These are phyloP conservation scores for Eunapius fragilis DNA, from an alignment of 37 sponge, comb jelly and placozoan genomes.

Conservation along the genomic window DNA sequence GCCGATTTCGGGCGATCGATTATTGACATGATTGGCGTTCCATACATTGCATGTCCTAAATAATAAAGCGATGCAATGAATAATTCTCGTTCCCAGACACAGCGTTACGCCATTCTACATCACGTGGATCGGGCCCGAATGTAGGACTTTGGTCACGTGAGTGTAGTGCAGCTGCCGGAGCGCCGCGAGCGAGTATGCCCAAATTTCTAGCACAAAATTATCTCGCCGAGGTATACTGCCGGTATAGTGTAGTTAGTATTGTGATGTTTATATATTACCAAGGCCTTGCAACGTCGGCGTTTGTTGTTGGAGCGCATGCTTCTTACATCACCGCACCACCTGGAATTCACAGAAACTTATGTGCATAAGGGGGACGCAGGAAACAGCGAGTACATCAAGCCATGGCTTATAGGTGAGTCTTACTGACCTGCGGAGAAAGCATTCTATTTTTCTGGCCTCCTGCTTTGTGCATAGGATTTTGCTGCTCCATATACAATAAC, in stretches of 20 bases:
- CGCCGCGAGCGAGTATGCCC: slow-evolving; percentile 28
- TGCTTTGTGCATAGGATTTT: background rate
- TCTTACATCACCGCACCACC: slow-evolving; percentile 58
- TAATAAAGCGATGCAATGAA: no score
- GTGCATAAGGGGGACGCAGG: slow-evolving; percentile 56
- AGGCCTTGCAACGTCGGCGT: slow-evolving; percentile 62
- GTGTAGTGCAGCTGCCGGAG: no score
- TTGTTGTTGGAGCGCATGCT: slow-evolving; percentile 47
- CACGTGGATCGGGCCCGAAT: no score
- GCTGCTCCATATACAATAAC: background rate
- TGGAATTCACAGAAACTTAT: slow-evolving; percentile 64
- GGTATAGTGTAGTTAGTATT: background rate
- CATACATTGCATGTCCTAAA: no score
- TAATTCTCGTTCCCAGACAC: no score
- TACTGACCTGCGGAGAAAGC: no score
- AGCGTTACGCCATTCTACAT: no score
- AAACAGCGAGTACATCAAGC: background rate
- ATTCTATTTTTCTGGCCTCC: background rate
- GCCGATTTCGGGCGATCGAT: no score
- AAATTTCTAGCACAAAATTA: slow-evolving; percentile 64
- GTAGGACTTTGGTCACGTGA: background rate
- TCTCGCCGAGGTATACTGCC: slow-evolving; percentile 58
- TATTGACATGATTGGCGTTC: no score
- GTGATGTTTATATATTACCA: background rate
- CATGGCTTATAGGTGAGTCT: slow-evolving; percentile 31